These are phyloP conservation scores for Rhyzopertha dominica DNA, from an alignment of 1,140 invertebrate species.

Conservation along the genomic window DNA sequence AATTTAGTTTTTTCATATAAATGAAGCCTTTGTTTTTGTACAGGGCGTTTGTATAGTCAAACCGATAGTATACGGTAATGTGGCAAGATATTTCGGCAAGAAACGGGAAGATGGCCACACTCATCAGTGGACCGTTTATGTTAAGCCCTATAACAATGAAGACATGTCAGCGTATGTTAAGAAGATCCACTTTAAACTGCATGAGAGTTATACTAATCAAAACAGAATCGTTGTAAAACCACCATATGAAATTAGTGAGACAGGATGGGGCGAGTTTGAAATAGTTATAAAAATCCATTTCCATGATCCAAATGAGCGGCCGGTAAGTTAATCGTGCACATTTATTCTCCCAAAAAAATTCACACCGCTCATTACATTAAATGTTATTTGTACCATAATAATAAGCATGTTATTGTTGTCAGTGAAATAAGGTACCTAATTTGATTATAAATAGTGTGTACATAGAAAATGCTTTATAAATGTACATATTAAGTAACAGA, in stretches of 20 bases:
- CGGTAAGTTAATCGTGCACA: conserved; percentile 76
- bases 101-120: conserved; percentile 99
- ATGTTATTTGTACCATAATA: too few species aligned
- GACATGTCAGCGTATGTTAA: conserved; percentile 95
- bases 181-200: conserved; percentile 96
- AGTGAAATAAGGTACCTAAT: too few species aligned
- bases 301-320: conserved; percentile 92
- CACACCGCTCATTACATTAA: too few species aligned
- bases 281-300: conserved; percentile 98
- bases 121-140: conserved; percentile 97
- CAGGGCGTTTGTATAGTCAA: conserved; percentile 89
- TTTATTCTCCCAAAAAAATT: too few species aligned
- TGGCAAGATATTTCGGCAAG: conserved; percentile 92
- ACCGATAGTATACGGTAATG: conserved; percentile 95
- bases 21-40: conserved; percentile 32
- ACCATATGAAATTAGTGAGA: conserved; percentile 97
- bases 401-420: too few species aligned
- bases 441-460: too few species aligned
- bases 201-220: conserved; percentile 95
- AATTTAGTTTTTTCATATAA: conserved; percentile 10
- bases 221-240: conserved; percentile 90
- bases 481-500: too few species aligned
- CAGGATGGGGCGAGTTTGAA: conserved; percentile 99
- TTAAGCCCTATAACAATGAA: conserved; percentile 90
- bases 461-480: too few species aligned